phyloP scores from a whole-genome alignment of 2,797 vertebrate species.

The Fistularia tabacaria region DNA sequence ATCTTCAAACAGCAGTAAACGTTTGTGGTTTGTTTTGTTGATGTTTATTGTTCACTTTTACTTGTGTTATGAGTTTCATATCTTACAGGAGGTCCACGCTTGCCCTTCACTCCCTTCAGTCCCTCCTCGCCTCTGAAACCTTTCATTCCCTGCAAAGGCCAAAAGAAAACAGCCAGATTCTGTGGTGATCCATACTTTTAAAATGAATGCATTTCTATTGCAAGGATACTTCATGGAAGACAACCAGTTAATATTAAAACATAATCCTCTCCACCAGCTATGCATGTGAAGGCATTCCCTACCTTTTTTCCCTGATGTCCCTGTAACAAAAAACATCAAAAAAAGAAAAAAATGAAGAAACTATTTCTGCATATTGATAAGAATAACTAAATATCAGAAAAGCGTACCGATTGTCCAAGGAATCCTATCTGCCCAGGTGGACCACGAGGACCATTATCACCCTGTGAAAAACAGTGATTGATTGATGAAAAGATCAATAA shows the following conservation, averaged over 20 bases:
- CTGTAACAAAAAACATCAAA: constrained; percentile 43
- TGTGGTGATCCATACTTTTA: no score
- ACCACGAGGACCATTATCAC: constrained; percentile 64
- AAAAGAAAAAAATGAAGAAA: not conserved
- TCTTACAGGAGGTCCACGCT: constrained; percentile 67
- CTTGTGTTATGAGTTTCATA: not conserved
- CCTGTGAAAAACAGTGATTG: constrained; percentile 51
- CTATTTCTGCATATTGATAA: not conserved
- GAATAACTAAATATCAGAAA: constrained; percentile 4
- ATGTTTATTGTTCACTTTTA: no score
- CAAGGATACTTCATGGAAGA: no score
- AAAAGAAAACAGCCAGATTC: constrained; percentile 4
- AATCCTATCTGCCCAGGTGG: constrained; percentile 55
- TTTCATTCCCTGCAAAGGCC: constrained; percentile 54
- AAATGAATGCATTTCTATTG: no score
- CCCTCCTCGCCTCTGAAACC: constrained; percentile 47
- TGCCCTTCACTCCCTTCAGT: constrained; percentile 69
- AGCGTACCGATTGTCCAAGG: constrained; percentile 63
- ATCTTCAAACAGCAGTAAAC: not conserved
- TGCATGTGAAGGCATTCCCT: not conserved
- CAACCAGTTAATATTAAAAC: no score
- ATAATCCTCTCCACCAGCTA: no score
- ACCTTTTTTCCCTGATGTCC: constrained; percentile 71
- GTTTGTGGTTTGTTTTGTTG: not conserved
- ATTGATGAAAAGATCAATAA: constrained; percentile 1